Evolutionary conservation across 2,113 vertebrate genomes (phyloP).

Genomic region (Callocephalon fimbriatum): DNA sequence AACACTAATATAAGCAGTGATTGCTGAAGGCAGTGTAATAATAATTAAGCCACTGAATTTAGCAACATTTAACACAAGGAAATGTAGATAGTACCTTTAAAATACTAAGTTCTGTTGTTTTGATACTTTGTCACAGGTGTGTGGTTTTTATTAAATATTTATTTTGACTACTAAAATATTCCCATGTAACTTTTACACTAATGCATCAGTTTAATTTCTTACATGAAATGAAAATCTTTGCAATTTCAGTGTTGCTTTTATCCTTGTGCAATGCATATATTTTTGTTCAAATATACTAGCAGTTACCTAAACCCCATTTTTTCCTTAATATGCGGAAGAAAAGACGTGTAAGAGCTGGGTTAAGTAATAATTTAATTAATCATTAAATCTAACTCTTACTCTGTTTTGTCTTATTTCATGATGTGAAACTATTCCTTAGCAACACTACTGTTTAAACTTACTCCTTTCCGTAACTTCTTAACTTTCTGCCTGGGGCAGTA

Average conservation of each 20-base stretch:
- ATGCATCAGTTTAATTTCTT: slow-evolving; percentile 33
- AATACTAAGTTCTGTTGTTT: slow-evolving; percentile 38
- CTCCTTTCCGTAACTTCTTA: not conserved
- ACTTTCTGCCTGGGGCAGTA: not conserved
- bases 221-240: not conserved
- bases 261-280: slow-evolving; percentile 8
- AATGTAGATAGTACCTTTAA: slow-evolving; percentile 47
- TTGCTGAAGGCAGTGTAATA: not conserved
- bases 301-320: not conserved
- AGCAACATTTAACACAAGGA: slow-evolving; percentile 31
- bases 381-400: slow-evolving; percentile 25
- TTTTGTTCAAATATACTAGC: not conserved
- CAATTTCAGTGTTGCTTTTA: not conserved
- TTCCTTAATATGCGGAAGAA: not conserved
- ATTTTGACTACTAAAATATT: slow-evolving; percentile 76
- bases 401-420: not conserved
- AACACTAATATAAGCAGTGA: slow-evolving; percentile 3
- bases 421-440: not conserved
- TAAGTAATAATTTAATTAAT: not conserved
- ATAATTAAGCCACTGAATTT: slow-evolving; percentile 44
- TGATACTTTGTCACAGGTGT: slow-evolving; percentile 41
- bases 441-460: not conserved
- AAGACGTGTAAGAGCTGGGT: not conserved
- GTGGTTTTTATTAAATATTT: slow-evolving; percentile 77
- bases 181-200: slow-evolving; percentile 11